Base-by-base conservation (phyloP, 2,888 invertebrate species). In the Dryadula phaetusa region DNA sequence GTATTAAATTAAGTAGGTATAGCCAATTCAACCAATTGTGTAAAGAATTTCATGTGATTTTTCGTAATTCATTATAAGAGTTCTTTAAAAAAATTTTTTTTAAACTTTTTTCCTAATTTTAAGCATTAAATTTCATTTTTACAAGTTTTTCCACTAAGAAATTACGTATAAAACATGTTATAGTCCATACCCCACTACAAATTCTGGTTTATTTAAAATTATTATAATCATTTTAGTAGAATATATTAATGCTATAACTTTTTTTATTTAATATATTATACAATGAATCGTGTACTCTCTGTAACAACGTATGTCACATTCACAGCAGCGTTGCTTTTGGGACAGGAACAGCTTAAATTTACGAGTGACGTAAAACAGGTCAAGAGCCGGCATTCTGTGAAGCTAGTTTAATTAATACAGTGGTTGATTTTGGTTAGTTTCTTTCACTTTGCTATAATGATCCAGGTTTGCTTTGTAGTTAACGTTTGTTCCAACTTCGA, bases 291-390 rank as follows among this genome's bases (percentile, higher is more conserved):
- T 22, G 1, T n/a, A 34, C 20, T 37, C 4, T 54, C 20, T 22
- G 37, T 54, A 54, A 22, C 7, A 34, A 64, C 47, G 49, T 70
- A 58, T 47, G 44, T 62, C 37, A 67, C 52, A 62, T 70, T 67
- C 64, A 64, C 62, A 64, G 64, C 54, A 37, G 5, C 54, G 62
- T 49, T 44, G 52, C 64, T 67, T 67, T 62, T 47, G 49, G 67
- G 58, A 63, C 47, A 52, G 42, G 63, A 37, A 53, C 20, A 62
- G 52, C 62, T 42, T 47, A 56, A 70, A 67, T 70, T 69, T 66
- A 70, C 58, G 67, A 70, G 67, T 62, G 44, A 64, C 64, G 34
- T 37, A 60, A 66, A 70, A 61, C 68, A 60, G 70, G 70, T 70
- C 68, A 68, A 70, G 70, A 61, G 68, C 54, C 62, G 52, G 58